Base-by-base conservation (phyloP, 2,113 vertebrate genomes). In the Garra rufa region DNA sequence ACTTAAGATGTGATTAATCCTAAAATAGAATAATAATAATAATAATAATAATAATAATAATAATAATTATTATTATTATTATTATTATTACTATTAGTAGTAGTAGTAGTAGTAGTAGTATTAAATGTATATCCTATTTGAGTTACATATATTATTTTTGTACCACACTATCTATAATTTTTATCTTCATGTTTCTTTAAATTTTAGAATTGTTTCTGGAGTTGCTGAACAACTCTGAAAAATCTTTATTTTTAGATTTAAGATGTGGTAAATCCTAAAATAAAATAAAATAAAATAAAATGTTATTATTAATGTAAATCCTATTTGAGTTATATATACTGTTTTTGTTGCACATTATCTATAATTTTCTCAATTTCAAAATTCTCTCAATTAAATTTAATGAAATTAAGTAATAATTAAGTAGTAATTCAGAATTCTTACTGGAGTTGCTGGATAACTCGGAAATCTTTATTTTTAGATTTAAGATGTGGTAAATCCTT, bases 381-480 rank as follows among this genome's bases (percentile, higher is more conserved):
- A 34, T n/a, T n/a, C n/a, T n/a, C n/a, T n/a, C n/a, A n/a, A n/a
- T n/a, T n/a, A n/a, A n/a, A n/a, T n/a, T n/a, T n/a, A n/a, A n/a
- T n/a, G n/a, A n/a, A n/a, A n/a, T n/a, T n/a, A n/a, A n/a, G n/a
- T n/a, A n/a, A n/a, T n/a, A n/a, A n/a, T n/a, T n/a, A n/a, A n/a
- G n/a, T n/a, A n/a, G n/a, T n/a, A n/a, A n/a, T 71, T 87, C 89
- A 97, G 98, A 99, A 91, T 99, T 99, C 92, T 99, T 99, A 94
- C 94, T 97, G 85, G 97, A 99, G 89, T 95, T 99, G 77, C 94
- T 99, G 91, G 96, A 97, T 91, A 99, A 99, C 1, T 96, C 98
- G 0, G 97, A 99, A 85, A 96, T 99, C 98, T 34, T 34, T 34
- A 52, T 52, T 28, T 63, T 14, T 63, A 30, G 11, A 63, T 10